Conservation (phyloP, 2,797 vertebrate genomes). For the Vespertilio murinus region DNA sequence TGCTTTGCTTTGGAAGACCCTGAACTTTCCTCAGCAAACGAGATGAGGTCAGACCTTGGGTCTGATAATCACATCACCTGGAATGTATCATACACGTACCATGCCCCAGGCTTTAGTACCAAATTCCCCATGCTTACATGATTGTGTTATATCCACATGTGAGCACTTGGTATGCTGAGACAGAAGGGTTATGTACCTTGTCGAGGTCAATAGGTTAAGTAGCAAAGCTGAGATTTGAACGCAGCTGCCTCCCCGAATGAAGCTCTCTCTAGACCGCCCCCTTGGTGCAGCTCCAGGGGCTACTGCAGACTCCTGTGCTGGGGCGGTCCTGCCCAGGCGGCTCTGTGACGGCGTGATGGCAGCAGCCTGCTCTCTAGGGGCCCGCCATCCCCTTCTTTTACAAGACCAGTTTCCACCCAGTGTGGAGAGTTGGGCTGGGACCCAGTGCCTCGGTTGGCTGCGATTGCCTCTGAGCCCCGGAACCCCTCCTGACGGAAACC, state of each 20-base stretch:
- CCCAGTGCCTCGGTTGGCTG: neutral
- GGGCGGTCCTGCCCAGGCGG: too few species aligned
- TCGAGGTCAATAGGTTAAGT: neutral
- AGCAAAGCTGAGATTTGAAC: neutral
- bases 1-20: neutral
- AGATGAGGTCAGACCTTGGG: neutral
- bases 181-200: neutral
- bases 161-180: neutral
- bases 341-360: neutral
- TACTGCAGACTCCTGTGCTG: rapidly evolving
- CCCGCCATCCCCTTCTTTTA: neutral
- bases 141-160: neutral
- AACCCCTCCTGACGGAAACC: neutral
- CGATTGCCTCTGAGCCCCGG: neutral
- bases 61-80: neutral
- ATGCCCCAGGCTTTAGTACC: neutral
- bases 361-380: neutral
- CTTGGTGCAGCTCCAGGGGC: neutral
- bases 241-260: neutral
- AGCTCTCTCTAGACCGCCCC: neutral
- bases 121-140: neutral
- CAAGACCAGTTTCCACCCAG: neutral
- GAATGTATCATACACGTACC: neutral
- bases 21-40: neutral
- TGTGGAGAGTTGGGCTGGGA: neutral